A percentile compares a stretch with the other conserved stretches of the same genome.
Conservation (phyloP, 2,113 vertebrate genomes). For the Asarcornis scutulata region DNA sequence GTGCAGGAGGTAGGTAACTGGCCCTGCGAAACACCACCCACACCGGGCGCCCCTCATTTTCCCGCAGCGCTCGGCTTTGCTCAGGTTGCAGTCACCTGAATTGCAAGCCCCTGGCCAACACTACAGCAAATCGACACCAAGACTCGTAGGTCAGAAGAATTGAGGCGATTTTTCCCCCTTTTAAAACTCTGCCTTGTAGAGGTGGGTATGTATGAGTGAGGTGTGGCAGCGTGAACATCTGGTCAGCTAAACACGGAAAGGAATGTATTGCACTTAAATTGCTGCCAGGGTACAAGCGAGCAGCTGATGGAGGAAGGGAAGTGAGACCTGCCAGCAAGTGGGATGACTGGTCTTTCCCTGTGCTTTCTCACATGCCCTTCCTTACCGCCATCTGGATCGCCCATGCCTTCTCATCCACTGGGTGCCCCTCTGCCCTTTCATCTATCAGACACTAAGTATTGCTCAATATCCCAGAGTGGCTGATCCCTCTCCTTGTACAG, state of each 20-base stretch:
- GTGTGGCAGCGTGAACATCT: neutral
- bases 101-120: neutral
- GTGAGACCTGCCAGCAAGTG: neutral
- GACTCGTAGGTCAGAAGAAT: neutral
- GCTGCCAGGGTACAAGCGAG: neutral
- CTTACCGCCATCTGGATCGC: accelerated
- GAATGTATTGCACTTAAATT: accelerated
- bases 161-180: accelerated
- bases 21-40: too few species aligned
- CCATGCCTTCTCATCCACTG: accelerated
- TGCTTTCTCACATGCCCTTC: accelerated
- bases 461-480: neutral
- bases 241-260: neutral
- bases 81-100: too few species aligned
- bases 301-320: neutral
- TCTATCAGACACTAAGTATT: neutral
- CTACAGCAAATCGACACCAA: accelerated
- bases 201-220: neutral
- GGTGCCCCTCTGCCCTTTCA: neutral
- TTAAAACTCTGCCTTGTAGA: accelerated
- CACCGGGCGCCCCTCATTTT: neutral
- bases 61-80: neutral
- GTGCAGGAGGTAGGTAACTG: too few species aligned
- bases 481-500: neutral
- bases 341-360: neutral